Evolutionary conservation across 2,888 invertebrate species (phyloP).

Genomic region (Oligia strigilis): DNA sequence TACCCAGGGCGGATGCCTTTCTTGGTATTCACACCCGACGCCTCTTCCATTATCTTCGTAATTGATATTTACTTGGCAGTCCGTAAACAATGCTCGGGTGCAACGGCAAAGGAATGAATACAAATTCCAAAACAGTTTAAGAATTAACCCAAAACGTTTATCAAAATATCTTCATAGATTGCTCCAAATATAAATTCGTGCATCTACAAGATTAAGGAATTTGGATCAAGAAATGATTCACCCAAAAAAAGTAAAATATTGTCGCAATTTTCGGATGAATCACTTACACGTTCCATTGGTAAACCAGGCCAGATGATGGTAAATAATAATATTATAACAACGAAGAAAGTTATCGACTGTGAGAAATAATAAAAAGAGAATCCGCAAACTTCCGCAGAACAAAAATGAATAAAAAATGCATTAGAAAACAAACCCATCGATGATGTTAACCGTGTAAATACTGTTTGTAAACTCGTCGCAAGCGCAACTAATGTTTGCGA

Average conservation of each 20-base stretch:
- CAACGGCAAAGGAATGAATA: conserved; percentile 53
- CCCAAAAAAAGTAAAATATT: conserved; percentile 29
- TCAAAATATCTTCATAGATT: conserved; percentile 2
- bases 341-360: conserved; percentile 50
- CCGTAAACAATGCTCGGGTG: conserved; percentile 60
- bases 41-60: conserved; percentile 59
- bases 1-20: conserved; percentile 58
- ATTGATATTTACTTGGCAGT: conserved; percentile 68
- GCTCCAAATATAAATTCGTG: conserved; percentile 6
- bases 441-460: conserved; percentile 46
- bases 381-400: conserved; percentile 20
- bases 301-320: conserved; percentile 35
- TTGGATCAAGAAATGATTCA: conserved; percentile 56
- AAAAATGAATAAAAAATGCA: conserved; percentile 32
- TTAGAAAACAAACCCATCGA: conserved; percentile 46
- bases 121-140: conserved; percentile 19
- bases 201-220: conserved; percentile 33
- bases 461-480: conserved; percentile 24
- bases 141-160: conserved; percentile 28
- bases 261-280: conserved; percentile 57
- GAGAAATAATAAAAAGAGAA: conserved; percentile 39
- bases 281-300: conserved; percentile 49
- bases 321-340: conserved; percentile 38
- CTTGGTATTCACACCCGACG: conserved; percentile 64
- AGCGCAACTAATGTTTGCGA: conserved; percentile 25